These are phyloP conservation scores for Galerucella pusilla DNA, from an alignment of 2,888 invertebrate species.

Conservation along the genomic window DNA sequence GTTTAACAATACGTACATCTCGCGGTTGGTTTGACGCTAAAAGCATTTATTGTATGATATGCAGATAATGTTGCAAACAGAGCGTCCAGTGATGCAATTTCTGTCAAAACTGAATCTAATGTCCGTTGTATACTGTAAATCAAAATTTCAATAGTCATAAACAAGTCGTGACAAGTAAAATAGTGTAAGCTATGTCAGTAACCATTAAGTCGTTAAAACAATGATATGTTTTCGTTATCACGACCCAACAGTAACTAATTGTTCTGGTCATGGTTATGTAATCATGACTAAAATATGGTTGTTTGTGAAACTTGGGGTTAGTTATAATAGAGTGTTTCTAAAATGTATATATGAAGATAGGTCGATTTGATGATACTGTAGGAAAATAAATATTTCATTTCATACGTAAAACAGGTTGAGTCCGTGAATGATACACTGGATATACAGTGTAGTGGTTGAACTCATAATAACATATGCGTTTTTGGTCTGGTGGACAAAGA, in stretches of 20 bases:
- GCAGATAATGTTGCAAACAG: neutral
- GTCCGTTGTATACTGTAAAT: neutral
- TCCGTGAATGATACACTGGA: too few species aligned
- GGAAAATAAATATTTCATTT: neutral
- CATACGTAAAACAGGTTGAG: neutral
- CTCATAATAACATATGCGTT: too few species aligned
- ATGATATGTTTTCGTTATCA: constrained; percentile 21
- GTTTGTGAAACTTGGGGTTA: constrained; percentile 11
- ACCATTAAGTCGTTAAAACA: constrained; percentile 23
- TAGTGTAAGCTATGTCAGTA: constrained; percentile 3
- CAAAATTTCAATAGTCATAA: constrained; percentile 19
- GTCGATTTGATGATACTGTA: neutral
- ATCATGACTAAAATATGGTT: constrained; percentile 19
- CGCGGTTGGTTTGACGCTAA: too few species aligned
- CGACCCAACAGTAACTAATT: constrained; percentile 17
- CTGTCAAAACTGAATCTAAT: neutral
- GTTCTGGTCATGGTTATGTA: constrained; percentile 16
- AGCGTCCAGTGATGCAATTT: neutral
- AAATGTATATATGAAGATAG: neutral
- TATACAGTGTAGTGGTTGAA: too few species aligned
- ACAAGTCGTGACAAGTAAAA: constrained; percentile 18
- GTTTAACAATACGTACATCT: too few species aligned
- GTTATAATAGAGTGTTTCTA: constrained; percentile 10
- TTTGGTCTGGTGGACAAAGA: too few species aligned
- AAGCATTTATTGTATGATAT: neutral